Evolutionary conservation across 2,797 vertebrate genomes (phyloP), one percentile per base, ranked within the genome.

Genomic region (Cuniculus paca): DNA sequence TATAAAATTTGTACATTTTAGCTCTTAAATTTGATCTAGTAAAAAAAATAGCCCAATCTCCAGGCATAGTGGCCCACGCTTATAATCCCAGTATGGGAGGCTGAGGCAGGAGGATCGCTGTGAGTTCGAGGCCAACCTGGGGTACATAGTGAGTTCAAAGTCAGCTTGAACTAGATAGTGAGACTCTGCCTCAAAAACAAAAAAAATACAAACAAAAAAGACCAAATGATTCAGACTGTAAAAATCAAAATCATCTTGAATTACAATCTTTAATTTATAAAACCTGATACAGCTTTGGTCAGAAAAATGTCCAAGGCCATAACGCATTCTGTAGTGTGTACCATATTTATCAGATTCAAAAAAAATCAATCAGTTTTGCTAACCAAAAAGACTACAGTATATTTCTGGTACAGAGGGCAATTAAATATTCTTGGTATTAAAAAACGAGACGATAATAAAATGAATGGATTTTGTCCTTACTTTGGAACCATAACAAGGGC

Each of bases 401-500:
- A 75, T 14, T 74, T 58, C 34, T 58, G 54, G 42, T 82, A 88
- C 6, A 95, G 14, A 95, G 6, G 7, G 13, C 36, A 88, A 39
- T 84, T 92, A 36, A 36, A 16, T 14, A 45, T 89, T 77, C 78
- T 85, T 74, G 34, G 70, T 68, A 86, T 60, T 90, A 93, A 95
- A 45, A 96, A 90, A 58, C 26, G 82, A 86, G 39, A 74, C 65
- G 17, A 28, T 72, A 70, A 87, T 72, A 80, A 91, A 94, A 84
- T 24, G 17, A 91, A 68, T 34, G 20, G 24, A 19, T 88, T 97
- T 90, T 86, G 16, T 77, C 34, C 45, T 50, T 61, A 39, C 48
- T 54, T 54, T 77, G 77, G 48, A 90, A 79, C 45, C 65, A 77
- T 84, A 80, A 70, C 48, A 81, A 12, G 22, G 68, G 34, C 36